phyloP scores from a whole-genome alignment of 2,113 vertebrate species.

The Cephalopterus ornatus region DNA sequence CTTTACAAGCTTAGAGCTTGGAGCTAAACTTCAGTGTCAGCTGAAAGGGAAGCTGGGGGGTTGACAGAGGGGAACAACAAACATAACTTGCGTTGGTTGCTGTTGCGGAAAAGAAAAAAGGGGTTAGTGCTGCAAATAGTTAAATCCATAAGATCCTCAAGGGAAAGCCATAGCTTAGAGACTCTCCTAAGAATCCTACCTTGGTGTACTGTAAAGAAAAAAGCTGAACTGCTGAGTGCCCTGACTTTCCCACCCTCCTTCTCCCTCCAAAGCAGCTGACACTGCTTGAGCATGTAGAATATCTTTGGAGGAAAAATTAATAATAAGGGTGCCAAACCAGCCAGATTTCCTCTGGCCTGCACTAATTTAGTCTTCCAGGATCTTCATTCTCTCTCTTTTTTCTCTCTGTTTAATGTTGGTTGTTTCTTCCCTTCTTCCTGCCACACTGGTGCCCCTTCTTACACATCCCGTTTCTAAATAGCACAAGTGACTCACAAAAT shows the following conservation, averaged over 20 bases:
- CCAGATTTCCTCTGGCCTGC: not conserved
- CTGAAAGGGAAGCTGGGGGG: constrained; percentile 24
- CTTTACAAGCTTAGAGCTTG: constrained; percentile 58
- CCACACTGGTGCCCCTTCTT: not conserved
- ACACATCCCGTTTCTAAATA: not conserved
- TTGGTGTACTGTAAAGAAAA: not conserved
- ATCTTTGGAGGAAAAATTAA: not conserved
- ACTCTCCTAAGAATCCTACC: not conserved
- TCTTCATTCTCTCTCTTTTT: not conserved
- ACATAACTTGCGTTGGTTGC: not conserved
- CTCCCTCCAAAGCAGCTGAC: not conserved
- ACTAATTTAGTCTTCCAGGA: not conserved
- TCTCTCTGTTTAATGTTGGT: not conserved
- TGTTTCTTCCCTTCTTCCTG: not conserved
- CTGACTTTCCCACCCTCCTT: not conserved
- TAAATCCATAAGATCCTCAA: not conserved
- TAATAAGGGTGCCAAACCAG: not conserved
- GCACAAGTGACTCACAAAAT: not conserved
- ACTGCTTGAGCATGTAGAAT: not conserved
- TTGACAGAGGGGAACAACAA: not conserved
- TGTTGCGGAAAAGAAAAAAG: not conserved
- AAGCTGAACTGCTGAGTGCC: not conserved
- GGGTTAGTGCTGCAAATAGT: not conserved
- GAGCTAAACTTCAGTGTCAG: constrained; percentile 67
- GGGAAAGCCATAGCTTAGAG: not conserved